Percentiles rank a stretch among this genome's conserved stretches.
These are phyloP conservation scores for Molossus alvarezi DNA, from an alignment of 2,797 vertebrate species.

Conservation along the genomic window DNA sequence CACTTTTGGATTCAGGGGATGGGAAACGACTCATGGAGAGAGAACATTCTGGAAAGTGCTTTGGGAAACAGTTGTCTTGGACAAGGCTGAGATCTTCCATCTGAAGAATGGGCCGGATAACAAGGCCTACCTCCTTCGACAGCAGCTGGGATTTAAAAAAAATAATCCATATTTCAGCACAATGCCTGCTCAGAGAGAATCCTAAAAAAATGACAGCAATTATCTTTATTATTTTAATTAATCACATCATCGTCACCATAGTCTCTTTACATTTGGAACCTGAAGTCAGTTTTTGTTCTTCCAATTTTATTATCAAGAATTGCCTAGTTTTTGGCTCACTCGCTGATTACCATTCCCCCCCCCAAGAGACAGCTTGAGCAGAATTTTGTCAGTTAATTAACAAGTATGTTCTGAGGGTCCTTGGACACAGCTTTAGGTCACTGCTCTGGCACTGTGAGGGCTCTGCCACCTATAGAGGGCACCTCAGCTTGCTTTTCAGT, in stretches of 20 bases:
- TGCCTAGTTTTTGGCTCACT: neutral
- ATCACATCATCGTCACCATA: neutral
- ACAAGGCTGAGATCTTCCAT: neutral
- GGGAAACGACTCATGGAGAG: neutral
- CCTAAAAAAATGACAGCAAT: neutral
- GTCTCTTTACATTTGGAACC: neutral
- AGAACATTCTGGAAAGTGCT: slow-evolving; percentile 17
- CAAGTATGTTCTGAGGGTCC: neutral
- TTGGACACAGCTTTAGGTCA: neutral
- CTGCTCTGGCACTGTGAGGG: neutral
- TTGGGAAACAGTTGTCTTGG: neutral
- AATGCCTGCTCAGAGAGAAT: neutral
- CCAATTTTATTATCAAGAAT: neutral
- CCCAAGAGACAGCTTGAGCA: neutral
- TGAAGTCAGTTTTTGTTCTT: neutral
- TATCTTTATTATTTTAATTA: neutral
- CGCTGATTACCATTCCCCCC: neutral
- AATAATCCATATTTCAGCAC: neutral
- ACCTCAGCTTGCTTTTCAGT: neutral
- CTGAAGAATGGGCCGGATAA: neutral
- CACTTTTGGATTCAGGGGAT: neutral
- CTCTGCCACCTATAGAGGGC: neutral
- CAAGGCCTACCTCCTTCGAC: neutral
- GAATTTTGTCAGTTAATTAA: neutral
- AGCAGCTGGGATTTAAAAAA: neutral